These are phyloP conservation scores for Rambutsinella grinnellia DNA, from an alignment of 2,888 invertebrate genomes.

Conservation along the genomic window DNA sequence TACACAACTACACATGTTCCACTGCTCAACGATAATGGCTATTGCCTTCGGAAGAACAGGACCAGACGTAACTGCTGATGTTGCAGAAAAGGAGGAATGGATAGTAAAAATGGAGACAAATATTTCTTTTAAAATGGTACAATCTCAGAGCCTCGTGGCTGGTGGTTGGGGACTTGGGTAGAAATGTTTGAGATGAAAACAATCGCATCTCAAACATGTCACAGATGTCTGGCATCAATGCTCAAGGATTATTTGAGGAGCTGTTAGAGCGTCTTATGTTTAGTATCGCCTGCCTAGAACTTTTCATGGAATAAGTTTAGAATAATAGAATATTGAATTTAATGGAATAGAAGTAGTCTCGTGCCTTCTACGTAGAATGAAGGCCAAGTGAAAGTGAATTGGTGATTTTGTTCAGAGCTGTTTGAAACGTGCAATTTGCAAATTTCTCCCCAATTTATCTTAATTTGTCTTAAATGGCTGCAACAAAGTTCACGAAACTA, in stretches of 20 bases:
- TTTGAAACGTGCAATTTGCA: constrained; percentile 20
- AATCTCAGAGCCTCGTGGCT: constrained; percentile 9
- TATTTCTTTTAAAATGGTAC: background rate
- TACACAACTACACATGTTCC: constrained; percentile 14
- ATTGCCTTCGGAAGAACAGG: background rate
- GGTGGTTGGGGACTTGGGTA: background rate
- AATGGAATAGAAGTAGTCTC: background rate
- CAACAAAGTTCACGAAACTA: too few relatives aligned
- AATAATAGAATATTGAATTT: background rate
- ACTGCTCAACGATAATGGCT: constrained; percentile 7
- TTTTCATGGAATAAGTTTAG: background rate
- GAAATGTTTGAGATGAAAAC: background rate
- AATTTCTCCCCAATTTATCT: constrained; percentile 40
- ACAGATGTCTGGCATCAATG: constrained; percentile 12
- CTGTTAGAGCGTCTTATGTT: background rate
- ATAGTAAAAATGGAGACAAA: background rate
- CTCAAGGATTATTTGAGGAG: constrained; percentile 4
- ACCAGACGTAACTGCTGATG: constrained; percentile 22
- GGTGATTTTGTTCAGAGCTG: too few relatives aligned
- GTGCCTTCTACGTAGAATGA: constrained; percentile 4
- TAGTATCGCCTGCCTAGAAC: background rate
- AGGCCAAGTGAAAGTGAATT: too few relatives aligned
- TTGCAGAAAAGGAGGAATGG: background rate
- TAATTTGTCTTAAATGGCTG: constrained; percentile 39
- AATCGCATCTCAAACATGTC: background rate